Base-by-base conservation (phyloP, 2,888 invertebrate species). In the Frankliniella fusca region DNA sequence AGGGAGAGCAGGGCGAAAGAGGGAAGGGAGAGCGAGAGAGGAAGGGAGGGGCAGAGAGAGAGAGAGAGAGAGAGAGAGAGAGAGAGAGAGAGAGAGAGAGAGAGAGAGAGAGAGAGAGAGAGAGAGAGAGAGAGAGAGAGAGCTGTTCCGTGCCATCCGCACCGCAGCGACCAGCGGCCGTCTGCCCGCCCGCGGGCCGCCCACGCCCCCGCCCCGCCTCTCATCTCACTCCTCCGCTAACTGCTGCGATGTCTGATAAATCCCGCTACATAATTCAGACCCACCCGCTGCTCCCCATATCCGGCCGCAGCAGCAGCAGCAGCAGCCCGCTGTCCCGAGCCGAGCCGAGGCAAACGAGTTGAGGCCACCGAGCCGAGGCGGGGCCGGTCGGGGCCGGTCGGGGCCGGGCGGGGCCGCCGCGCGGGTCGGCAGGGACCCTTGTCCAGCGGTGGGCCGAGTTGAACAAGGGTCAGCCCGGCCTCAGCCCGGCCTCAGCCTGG, bases 261-360 rank as follows among this genome's bases (percentile, higher is more conserved):
- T 70, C 70, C 70, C 23, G 70, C 23, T 70, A 70, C 70, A 70
- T 70, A 70, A 70, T 70, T 70, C 23, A 70, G 23, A 70, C 70
- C 70, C 70, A 23, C 11, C 70, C 70, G 20, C 23, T 70, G n/a
- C 70, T 23, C 23, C 23, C 70, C 70, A 70, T 70, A 23, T 70
- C 70, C 70, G 70, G 70, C 38, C 38, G 38, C 2, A 5, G 38
- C 38, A 38, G 38, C 38, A 5, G 38, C 2, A 5, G 38, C 38
- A 38, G 38, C 38, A 23, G 23, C 70, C 70, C 70, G n/a, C 70
- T 70, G n/a, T 23, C n/a, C 23, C 70, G 23, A 70, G n/a, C 70
- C 23, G 70, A 70, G 23, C 11, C 70, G 70, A 23, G 70, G n/a
- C 70, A 70, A 23, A 70, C 23, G 70, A 23, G 23, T 70, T 54